Percentiles rank a stretch among this genome's conserved stretches.
Conservation (phyloP, 2,797 vertebrate genomes). For the Sphaeramia orbicularis region DNA sequence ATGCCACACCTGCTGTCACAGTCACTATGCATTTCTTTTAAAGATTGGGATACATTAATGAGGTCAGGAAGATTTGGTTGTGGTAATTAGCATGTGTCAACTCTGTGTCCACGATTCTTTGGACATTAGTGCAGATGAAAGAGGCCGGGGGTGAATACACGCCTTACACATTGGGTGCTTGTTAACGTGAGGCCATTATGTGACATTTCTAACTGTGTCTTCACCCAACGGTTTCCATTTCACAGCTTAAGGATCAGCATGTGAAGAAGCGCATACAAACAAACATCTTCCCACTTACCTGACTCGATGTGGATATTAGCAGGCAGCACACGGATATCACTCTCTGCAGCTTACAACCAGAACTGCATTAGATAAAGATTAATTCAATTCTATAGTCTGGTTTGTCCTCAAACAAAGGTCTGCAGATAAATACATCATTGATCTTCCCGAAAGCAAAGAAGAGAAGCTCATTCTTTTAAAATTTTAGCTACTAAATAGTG, state of each 20-base stretch:
- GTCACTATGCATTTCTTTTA: background rate
- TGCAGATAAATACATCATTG: slow-evolving; percentile 50
- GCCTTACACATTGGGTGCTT: background rate
- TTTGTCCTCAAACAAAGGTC: slow-evolving; percentile 49
- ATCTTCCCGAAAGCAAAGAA: slow-evolving; percentile 52
- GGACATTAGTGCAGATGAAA: background rate
- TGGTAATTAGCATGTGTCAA: slow-evolving; percentile 15
- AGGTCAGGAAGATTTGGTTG: slow-evolving; percentile 18
- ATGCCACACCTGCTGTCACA: slow-evolving; percentile 22
- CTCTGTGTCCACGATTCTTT: background rate
- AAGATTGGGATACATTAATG: slow-evolving; percentile 24
- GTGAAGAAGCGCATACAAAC: slow-evolving; percentile 28
- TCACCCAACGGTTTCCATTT: background rate
- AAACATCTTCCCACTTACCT: slow-evolving; percentile 17
- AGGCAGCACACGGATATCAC: background rate
- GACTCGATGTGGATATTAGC: slow-evolving; percentile 20
- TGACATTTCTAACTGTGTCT: slow-evolving; percentile 8
- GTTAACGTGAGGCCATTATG: background rate
- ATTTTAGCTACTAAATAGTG: slow-evolving; percentile 17
- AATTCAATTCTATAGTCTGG: slow-evolving; percentile 46
- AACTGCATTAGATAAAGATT: slow-evolving; percentile 54
- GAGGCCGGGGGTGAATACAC: background rate
- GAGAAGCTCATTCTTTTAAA: slow-evolving; percentile 39
- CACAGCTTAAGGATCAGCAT: slow-evolving; percentile 12
- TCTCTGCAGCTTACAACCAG: slow-evolving; percentile 7